A percentile compares a stretch with the other conserved stretches of the same genome.
Evolutionary conservation across 2,113 vertebrate species (phyloP).

Genomic region (Xenopus tropicalis): DNA sequence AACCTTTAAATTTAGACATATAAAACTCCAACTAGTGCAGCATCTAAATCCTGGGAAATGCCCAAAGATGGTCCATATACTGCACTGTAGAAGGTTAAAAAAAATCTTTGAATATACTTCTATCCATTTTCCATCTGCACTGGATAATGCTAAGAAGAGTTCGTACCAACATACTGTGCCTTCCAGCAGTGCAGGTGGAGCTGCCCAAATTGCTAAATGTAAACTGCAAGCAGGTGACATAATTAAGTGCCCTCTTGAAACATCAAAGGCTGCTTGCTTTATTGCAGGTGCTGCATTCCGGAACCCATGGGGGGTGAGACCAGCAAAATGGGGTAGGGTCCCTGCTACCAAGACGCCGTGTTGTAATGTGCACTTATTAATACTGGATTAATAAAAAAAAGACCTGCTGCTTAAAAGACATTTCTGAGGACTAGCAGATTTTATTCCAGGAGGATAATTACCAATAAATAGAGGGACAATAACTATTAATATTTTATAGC

Average conservation of each 20-base stretch:
- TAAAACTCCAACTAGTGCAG: too few relatives aligned
- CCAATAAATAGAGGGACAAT: slow-evolving; percentile 71
- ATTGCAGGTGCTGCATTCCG: slow-evolving; percentile 39
- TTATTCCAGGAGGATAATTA: slow-evolving; percentile 67
- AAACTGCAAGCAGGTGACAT: slow-evolving; percentile 38
- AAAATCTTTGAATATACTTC: too few relatives aligned
- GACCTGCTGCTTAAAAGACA: slow-evolving; percentile 66
- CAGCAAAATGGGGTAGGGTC: background rate
- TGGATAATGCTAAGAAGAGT: background rate
- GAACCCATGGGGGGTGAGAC: background rate
- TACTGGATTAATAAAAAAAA: slow-evolving; percentile 55
- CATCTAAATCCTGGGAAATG: too few relatives aligned
- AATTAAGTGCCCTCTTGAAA: slow-evolving; percentile 18
- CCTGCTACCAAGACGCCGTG: slow-evolving; percentile 9
- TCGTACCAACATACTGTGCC: slow-evolving; percentile 9
- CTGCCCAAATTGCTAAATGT: slow-evolving; percentile 14
- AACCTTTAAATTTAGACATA: too few relatives aligned
- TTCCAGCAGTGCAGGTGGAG: slow-evolving; percentile 39
- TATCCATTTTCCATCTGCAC: background rate
- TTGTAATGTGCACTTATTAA: slow-evolving; percentile 31
- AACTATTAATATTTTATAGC: slow-evolving; percentile 73
- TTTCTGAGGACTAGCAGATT: slow-evolving; percentile 64
- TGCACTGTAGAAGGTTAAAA: too few relatives aligned
- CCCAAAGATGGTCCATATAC: too few relatives aligned
- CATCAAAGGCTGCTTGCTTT: slow-evolving; percentile 31